Evolutionary conservation across 2,113 vertebrate species (phyloP).

Genomic region (Apteryx mantelli): DNA sequence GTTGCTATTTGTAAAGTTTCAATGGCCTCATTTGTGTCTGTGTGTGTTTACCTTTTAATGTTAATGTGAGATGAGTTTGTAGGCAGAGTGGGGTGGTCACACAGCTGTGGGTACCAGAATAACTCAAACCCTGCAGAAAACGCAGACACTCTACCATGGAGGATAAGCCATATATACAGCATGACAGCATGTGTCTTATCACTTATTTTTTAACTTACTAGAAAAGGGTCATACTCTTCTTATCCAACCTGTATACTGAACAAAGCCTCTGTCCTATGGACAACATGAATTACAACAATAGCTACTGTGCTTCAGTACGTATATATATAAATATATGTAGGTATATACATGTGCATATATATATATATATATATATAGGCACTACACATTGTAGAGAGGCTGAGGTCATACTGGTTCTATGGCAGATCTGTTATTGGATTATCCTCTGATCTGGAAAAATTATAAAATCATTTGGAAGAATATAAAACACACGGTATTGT

Average conservation of each 20-base stretch:
- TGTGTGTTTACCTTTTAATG: background rate
- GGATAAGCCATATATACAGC: background rate
- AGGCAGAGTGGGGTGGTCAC: background rate
- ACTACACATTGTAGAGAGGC: background rate
- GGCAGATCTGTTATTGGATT: background rate
- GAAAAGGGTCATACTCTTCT: background rate
- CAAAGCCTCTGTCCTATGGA: background rate
- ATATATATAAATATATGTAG: background rate
- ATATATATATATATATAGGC: background rate
- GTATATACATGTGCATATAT: background rate
- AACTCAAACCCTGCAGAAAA: background rate
- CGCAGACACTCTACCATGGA: accelerated
- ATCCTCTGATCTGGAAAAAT: background rate
- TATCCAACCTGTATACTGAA: background rate
- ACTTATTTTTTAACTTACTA: background rate
- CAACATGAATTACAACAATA: background rate
- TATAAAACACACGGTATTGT: background rate
- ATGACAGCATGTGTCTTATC: background rate
- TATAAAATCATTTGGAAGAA: background rate
- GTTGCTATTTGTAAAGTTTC: background rate
- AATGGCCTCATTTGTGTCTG: accelerated
- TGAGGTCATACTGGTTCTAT: background rate
- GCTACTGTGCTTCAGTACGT: background rate
- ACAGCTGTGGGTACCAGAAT: background rate
- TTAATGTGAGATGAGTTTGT: background rate